A percentile compares a stretch with the other conserved stretches of the same genome.
phyloP scores from a whole-genome alignment of 2,888 invertebrate genomes.

The Drosophila mettleri region DNA sequence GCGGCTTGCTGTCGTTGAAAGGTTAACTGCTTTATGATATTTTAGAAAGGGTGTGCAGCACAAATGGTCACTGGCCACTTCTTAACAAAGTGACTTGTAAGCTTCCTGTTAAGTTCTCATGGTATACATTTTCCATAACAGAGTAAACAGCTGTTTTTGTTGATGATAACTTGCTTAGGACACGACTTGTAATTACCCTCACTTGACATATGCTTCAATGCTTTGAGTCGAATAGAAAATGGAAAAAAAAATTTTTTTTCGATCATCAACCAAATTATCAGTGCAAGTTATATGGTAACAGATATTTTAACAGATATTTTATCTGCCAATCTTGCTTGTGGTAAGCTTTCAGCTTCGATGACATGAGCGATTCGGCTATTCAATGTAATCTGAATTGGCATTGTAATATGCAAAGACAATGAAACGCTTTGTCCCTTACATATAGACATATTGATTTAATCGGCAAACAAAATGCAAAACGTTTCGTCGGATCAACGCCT shows the following conservation, averaged over 20 bases:
- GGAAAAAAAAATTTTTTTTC: too few relatives aligned
- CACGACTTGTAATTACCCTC: too few relatives aligned
- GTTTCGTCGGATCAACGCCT: constrained; percentile 74
- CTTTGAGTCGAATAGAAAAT: too few relatives aligned
- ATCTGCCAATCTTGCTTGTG: too few relatives aligned
- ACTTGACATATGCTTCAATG: too few relatives aligned
- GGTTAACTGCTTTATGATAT: constrained; percentile 12
- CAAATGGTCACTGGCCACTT: neutral
- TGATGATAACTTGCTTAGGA: neutral
- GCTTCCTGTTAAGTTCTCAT: neutral
- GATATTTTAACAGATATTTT: too few relatives aligned
- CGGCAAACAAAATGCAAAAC: constrained; percentile 39
- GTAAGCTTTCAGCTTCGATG: too few relatives aligned
- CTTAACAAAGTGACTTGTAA: neutral
- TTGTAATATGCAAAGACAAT: neutral
- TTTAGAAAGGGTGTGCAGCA: constrained; percentile 3
- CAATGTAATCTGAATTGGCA: too few relatives aligned
- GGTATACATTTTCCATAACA: neutral
- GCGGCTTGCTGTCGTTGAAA: constrained; percentile 15
- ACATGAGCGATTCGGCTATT: too few relatives aligned
- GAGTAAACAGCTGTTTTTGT: neutral
- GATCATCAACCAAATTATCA: too few relatives aligned
- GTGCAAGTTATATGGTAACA: too few relatives aligned
- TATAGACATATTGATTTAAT: constrained; percentile 11
- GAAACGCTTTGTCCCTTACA: too few relatives aligned